Base-by-base conservation (phyloP, 2,888 invertebrate species). In the Lasius fuliginosus region DNA sequence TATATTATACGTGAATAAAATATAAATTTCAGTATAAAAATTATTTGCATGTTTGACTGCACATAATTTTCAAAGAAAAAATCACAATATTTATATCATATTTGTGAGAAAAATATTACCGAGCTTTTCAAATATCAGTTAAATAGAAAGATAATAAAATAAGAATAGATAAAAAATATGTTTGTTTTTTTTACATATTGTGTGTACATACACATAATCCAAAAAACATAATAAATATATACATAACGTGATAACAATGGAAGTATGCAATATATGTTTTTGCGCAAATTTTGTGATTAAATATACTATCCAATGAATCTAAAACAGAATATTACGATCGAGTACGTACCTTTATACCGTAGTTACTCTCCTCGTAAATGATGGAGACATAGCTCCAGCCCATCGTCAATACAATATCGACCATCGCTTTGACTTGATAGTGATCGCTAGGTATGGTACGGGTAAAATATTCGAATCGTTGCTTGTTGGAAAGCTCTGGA, bases 321-420 rank as follows among this genome's bases (percentile, higher is more conserved):
- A 40, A 81, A 60, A 62, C 33, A 11, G 58, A 27, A 81, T 46
- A 62, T 60, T 81, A 73, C 9, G 60, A 60, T 60, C n/a, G 27
- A 36, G 23, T 33, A 75, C 85, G 85, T 93, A 98, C 99, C 97
- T 98, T 98, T 87, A 98, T 98, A 9, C 99, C 99, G 93, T 99
- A 99, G 95, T 98, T 99, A 84, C 98, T 98, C 95, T 99, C 99
- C 95, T 99, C 99, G 94, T 99, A 99, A 88, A 99, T 97, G 91
- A 99, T 98, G 75, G 99, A 99, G 30, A 99, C 98, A 95, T 99
- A 99, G 87, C 98, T 98, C 99, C 99, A 99, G 69, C 97, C 97
- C 95, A 99, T 97, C 89, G 96, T 96, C 91, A 96, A 96, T 23
- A 99, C 98, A 89, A 99, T 98, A 94, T 98, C 98, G 30, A 99